A percentile compares a stretch with the other conserved stretches of the same genome.
Evolutionary conservation across 2,797 vertebrate genomes (phyloP).

Genomic region (Rhabdophis nuchalis): DNA sequence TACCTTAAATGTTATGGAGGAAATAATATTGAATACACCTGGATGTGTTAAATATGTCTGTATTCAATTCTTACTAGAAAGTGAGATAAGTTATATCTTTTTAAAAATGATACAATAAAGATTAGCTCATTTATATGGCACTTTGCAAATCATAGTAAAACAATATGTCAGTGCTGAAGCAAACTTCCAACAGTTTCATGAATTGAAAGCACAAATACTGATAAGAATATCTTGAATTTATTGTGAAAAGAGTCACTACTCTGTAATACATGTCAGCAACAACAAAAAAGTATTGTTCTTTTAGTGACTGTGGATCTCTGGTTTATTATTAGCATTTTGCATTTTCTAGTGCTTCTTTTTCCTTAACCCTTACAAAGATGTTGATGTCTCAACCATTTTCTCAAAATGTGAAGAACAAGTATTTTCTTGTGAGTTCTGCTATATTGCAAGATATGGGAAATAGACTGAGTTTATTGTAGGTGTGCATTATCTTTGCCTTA

Average conservation of each 20-base stretch:
- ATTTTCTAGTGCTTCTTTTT: slow-evolving; percentile 1
- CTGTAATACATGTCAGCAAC: not conserved
- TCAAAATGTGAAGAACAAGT: slow-evolving; percentile 68
- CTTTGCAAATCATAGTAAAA: slow-evolving; percentile 24
- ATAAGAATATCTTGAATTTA: not conserved
- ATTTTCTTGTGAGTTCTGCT: slow-evolving; percentile 22
- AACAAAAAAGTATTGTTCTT: not conserved
- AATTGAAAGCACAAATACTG: not conserved
- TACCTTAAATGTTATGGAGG: slow-evolving; percentile 65
- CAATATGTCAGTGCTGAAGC: not conserved
- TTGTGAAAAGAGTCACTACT: not conserved
- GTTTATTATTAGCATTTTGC: slow-evolving; percentile 17
- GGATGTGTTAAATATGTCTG: slow-evolving; percentile 55
- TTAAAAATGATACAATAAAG: slow-evolving; percentile 54
- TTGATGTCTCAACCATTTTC: slow-evolving; percentile 60
- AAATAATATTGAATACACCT: slow-evolving; percentile 54
- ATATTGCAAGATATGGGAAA: slow-evolving; percentile 63
- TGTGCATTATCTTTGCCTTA: slow-evolving; percentile 75
- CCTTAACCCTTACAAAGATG: slow-evolving; percentile 58
- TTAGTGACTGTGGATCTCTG: not conserved
- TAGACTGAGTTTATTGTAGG: slow-evolving; percentile 80
- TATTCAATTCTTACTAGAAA: slow-evolving; percentile 61
- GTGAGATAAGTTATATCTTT: slow-evolving; percentile 46
- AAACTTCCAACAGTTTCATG: not conserved
- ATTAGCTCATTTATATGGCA: slow-evolving; percentile 50